Conservation (phyloP, 2,113 vertebrate species). For the Coptodon bakossiorum region DNA sequence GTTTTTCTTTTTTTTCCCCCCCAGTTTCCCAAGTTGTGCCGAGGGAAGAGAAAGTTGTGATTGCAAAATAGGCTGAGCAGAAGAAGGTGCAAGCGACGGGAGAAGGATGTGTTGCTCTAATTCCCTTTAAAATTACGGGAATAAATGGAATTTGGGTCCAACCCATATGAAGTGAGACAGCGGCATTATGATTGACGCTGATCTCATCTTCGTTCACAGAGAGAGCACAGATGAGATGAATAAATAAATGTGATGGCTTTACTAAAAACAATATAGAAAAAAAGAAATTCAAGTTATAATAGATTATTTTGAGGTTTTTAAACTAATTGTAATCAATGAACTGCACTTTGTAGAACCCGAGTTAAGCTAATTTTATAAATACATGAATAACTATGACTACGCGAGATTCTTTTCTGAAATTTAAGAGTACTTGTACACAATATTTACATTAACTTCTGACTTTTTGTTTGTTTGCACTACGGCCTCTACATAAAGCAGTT, state of each 20-base stretch:
- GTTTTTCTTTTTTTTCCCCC: background rate
- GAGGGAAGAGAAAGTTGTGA: background rate
- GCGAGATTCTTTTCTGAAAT: background rate
- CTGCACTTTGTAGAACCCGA: background rate
- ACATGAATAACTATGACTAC: background rate
- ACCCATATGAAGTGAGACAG: background rate
- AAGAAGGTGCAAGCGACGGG: background rate
- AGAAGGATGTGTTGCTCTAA: background rate
- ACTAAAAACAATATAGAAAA: background rate
- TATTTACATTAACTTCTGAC: background rate
- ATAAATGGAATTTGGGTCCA: background rate
- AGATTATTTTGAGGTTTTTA: background rate
- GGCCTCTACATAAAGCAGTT: background rate
- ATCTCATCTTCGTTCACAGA: background rate
- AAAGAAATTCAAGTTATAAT: background rate
- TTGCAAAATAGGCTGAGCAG: background rate
- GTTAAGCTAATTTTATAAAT: background rate
- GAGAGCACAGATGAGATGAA: background rate
- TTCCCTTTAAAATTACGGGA: background rate
- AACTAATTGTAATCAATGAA: background rate
- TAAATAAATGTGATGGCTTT: background rate
- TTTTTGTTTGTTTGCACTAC: background rate
- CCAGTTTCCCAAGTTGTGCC: constrained; percentile 1
- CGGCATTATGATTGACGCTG: background rate
- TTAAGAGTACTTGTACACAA: background rate